Evolutionary conservation across 2,888 invertebrate genomes (phyloP), one percentile per base, ranked within the genome.

Genomic region (Rosalia funebris): DNA sequence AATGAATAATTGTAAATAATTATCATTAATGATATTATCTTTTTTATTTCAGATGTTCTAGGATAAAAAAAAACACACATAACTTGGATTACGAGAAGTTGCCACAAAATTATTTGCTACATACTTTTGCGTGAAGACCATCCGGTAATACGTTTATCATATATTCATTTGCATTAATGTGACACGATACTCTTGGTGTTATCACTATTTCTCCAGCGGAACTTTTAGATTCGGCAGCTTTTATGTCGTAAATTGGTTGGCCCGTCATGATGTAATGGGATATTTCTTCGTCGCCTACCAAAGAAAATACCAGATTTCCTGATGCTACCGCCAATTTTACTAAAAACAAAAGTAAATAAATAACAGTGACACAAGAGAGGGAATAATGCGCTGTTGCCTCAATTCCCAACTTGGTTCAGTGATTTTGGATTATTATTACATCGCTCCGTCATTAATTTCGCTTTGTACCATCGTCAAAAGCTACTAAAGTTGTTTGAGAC

Each of bases 311-410:
- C 5, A 84, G 82, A 45, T 82, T 78, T 0, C 89, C 89, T 4
- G 87, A 87, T 2, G 88, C 83, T 66, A 89, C 86, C 0, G 88
- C 87, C 39, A 89, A 78, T 82, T 89, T 89, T 0, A 89, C 88
- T 73, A 42, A 34, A 65, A 60, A 5, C 25, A 25, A 31, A 36
- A 36, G 10, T 31, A n/a, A n/a, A n/a, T n/a, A n/a, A n/a, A n/a
- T n/a, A n/a, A n/a, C n/a, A n/a, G n/a, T n/a, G n/a, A n/a, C n/a
- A n/a, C n/a, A n/a, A n/a, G n/a, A n/a, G n/a, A n/a, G n/a, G n/a
- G n/a, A n/a, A n/a, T n/a, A n/a, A n/a, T n/a, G n/a, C n/a, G n/a
- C n/a, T n/a, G n/a, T n/a, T n/a, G n/a, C n/a, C n/a, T n/a, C n/a
- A n/a, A n/a, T n/a, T n/a, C n/a, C n/a, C n/a, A n/a, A n/a, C n/a